Evolutionary conservation across 2,888 invertebrate species (phyloP).

Genomic region (Tuta absoluta): DNA sequence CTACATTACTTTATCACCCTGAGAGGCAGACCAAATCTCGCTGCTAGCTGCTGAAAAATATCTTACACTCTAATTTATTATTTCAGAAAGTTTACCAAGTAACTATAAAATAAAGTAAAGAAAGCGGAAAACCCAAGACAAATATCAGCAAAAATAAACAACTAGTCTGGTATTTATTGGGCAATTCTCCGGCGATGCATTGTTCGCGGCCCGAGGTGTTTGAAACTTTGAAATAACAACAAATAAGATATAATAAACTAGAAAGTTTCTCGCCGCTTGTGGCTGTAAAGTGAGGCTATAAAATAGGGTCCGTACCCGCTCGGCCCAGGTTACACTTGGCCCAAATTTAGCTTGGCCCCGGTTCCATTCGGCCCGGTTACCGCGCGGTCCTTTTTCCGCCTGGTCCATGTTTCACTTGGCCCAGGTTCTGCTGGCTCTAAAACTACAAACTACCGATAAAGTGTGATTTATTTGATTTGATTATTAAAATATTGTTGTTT

Average conservation of each 20-base stretch:
- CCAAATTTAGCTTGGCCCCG: too few relatives aligned
- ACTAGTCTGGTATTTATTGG: slow-evolving; percentile 3
- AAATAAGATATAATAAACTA: slow-evolving; percentile 26
- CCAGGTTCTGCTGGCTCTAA: too few relatives aligned
- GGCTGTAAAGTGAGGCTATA: background rate
- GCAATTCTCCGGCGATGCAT: slow-evolving; percentile 15
- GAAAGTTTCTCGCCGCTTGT: slow-evolving; percentile 6
- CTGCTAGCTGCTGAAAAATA: background rate
- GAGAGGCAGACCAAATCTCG: slow-evolving; percentile 3
- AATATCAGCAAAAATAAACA: background rate
- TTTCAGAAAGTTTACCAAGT: background rate
- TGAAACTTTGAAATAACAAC: slow-evolving; percentile 20
- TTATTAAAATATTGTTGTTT: too few relatives aligned
- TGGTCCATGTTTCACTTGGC: too few relatives aligned
- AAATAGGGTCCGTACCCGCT: too few relatives aligned
- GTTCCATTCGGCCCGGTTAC: too few relatives aligned
- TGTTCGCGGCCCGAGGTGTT: slow-evolving; percentile 4
- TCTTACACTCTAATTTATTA: background rate
- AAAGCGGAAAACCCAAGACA: background rate
- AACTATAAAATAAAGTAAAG: background rate
- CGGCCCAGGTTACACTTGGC: too few relatives aligned
- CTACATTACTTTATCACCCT: slow-evolving; percentile 18
- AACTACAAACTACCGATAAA: too few relatives aligned
- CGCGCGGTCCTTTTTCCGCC: too few relatives aligned
- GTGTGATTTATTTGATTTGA: too few relatives aligned